Evolutionary conservation across 64 coral and sea anemone genomes (phyloP).

Genomic region (Montipora foliosa): DNA sequence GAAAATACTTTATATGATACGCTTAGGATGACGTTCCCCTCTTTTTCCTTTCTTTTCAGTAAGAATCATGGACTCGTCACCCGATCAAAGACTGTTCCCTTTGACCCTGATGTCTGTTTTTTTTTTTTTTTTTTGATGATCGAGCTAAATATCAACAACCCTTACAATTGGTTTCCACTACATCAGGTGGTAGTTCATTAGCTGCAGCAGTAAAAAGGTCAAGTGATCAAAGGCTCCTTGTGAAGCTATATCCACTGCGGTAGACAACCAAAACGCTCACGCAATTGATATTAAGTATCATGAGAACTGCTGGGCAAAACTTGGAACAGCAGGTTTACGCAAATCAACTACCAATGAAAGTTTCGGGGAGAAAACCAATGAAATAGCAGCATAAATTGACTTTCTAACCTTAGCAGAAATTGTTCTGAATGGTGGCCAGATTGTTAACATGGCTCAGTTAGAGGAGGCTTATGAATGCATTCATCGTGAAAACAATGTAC

Average conservation of each 20-base stretch:
- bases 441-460: slow-evolving; percentile 42
- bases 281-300: slow-evolving; percentile 68
- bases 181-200: slow-evolving; percentile 43
- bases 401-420: slow-evolving; percentile 39
- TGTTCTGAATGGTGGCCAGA: slow-evolving; percentile 31
- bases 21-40: too few relatives aligned
- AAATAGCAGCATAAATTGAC: slow-evolving; percentile 42
- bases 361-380: slow-evolving; percentile 27
- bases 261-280: slow-evolving; percentile 35
- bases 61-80: neutral
- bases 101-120: too few relatives aligned
- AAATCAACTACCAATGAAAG: slow-evolving; percentile 7
- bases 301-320: slow-evolving; percentile 58
- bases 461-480: slow-evolving; percentile 46
- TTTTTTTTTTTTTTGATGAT: neutral
- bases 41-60: too few relatives aligned
- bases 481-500: slow-evolving; percentile 29
- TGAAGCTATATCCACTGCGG: slow-evolving; percentile 43
- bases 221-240: slow-evolving; percentile 39
- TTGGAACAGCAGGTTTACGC: slow-evolving; percentile 47
- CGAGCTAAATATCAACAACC: neutral
- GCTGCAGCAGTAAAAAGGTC: slow-evolving; percentile 19
- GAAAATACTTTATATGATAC: too few relatives aligned
- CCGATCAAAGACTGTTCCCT: slow-evolving; percentile 24
- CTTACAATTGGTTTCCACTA: slow-evolving; percentile 16